These are phyloP conservation scores for Chlorodrepanis virens DNA, from an alignment of 2,113 vertebrate genomes.

Conservation along the genomic window DNA sequence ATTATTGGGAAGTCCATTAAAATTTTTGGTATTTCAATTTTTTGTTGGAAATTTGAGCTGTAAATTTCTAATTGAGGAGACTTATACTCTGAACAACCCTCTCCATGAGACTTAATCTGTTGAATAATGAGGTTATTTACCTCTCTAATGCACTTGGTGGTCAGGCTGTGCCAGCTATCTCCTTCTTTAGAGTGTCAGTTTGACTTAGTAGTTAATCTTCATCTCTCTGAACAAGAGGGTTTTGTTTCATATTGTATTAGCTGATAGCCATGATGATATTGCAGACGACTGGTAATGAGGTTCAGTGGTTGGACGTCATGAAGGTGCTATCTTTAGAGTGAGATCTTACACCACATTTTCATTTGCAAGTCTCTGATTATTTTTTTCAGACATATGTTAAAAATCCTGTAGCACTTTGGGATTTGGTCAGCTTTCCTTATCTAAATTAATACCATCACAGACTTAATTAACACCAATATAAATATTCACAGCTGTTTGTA, in stretches of 20 bases:
- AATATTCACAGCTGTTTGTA: slow-evolving; percentile 37
- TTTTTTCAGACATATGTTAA: background rate
- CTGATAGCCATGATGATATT: background rate
- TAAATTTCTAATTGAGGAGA: background rate
- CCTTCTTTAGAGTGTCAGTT: background rate
- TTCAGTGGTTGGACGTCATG: background rate
- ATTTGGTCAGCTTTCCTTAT: slow-evolving; percentile 40
- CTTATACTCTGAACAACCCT: background rate
- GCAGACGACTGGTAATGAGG: background rate
- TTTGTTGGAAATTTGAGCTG: background rate
- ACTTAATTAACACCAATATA: slow-evolving; percentile 47
- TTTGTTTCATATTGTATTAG: background rate
- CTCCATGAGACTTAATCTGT: background rate
- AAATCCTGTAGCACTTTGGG: background rate
- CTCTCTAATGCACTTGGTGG: background rate
- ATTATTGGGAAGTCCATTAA: background rate
- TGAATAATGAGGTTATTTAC: background rate
- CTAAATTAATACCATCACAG: slow-evolving; percentile 45
- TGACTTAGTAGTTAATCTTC: background rate
- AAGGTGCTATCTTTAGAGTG: background rate
- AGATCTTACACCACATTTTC: background rate
- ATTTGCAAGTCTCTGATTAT: background rate
- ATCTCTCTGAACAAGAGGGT: background rate
- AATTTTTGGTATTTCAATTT: background rate
- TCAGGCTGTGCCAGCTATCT: background rate